Evolutionary conservation across 2,888 invertebrate genomes (phyloP), one percentile per base, ranked within the genome.

Genomic region (Pherbina coryleti): DNA sequence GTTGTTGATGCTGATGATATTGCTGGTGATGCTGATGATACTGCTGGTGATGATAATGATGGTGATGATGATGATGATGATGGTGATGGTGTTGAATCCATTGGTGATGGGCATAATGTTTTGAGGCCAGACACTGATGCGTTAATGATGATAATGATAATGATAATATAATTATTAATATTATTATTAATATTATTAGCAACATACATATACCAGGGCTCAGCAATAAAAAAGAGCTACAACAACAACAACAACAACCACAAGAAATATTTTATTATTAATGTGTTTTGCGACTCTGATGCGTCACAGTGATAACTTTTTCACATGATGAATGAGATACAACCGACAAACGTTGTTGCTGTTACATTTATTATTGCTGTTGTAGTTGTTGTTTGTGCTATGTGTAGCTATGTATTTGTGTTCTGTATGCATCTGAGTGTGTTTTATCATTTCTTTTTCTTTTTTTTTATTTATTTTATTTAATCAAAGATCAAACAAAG

Each of bases 101-200:
- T n/a, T 31, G 71, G 17, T 37, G 57, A 72, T 57, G 19, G 55
- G 31, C 17, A 71, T 71, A n/a, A 28, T 31, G 7, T n/a, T 28
- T 22, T 57, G 74, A 71, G 37, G 69, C 44, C 71, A 57, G 76
- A 72, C 55, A 55, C 77, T 79, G 78, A 78, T 77, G 78, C 80
- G 77, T 78, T 79, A 75, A 80, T 80, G 70, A 37, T 60, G 60
- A 79, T 80, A 62, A 34, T 57, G 53, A 75, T 78, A 71, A 77
- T 80, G 78, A 79, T 76, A 44, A 53, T 67, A 74, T 64, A 64
- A 71, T 67, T 77, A 75, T 44, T 75, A 76, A 71, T 60, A 77
- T 72, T 62, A 72, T 71, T 53, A 44, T 60, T 57, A 75, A 14
- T 37, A 25, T 4, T 60, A 19, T 19, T 37, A 25, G 22, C 28